Conservation (phyloP, 2,888 invertebrate genomes). For the Hermaeophaga mercurialis region DNA sequence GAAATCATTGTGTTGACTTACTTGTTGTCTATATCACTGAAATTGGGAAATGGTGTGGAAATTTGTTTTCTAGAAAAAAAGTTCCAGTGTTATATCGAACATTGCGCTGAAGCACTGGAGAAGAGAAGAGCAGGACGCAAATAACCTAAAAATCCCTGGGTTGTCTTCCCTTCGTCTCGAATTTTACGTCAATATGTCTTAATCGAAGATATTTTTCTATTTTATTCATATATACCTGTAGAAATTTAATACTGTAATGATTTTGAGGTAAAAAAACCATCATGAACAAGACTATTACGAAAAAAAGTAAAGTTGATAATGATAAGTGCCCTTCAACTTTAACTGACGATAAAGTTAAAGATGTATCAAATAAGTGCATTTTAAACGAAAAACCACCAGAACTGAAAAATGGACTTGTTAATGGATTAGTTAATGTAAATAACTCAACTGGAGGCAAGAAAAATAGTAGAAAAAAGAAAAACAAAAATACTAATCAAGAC, state of each 20-base stretch:
- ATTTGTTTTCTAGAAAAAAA: conserved; percentile 5
- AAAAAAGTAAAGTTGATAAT: conserved; percentile 42
- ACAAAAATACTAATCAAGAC: conserved; percentile 35
- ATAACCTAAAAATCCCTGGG: conserved; percentile 37
- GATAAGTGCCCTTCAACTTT: conserved; percentile 45
- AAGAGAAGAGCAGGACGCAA: conserved; percentile 24
- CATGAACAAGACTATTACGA: conserved; percentile 44
- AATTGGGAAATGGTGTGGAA: no score
- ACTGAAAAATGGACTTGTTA: conserved; percentile 43
- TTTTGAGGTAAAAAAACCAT: conserved; percentile 18
- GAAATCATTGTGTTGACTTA: conserved; percentile 9
- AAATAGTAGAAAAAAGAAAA: conserved; percentile 22
- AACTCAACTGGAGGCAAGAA: conserved; percentile 37
- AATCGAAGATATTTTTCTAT: conserved; percentile 28
- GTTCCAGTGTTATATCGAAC: conserved; percentile 7
- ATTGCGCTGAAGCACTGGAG: conserved; percentile 8
- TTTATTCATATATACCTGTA: conserved; percentile 22
- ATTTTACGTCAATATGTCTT: conserved; percentile 37
- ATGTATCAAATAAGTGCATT: conserved; percentile 38
- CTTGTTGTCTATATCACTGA: not conserved
- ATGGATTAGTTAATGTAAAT: conserved; percentile 39
- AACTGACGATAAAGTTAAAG: conserved; percentile 35
- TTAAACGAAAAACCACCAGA: conserved; percentile 32
- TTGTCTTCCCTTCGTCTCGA: conserved; percentile 28
- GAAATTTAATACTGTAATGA: conserved; percentile 30